Evolutionary conservation across 2,113 vertebrate genomes (phyloP).

Genomic region (Phainopepla nitens): DNA sequence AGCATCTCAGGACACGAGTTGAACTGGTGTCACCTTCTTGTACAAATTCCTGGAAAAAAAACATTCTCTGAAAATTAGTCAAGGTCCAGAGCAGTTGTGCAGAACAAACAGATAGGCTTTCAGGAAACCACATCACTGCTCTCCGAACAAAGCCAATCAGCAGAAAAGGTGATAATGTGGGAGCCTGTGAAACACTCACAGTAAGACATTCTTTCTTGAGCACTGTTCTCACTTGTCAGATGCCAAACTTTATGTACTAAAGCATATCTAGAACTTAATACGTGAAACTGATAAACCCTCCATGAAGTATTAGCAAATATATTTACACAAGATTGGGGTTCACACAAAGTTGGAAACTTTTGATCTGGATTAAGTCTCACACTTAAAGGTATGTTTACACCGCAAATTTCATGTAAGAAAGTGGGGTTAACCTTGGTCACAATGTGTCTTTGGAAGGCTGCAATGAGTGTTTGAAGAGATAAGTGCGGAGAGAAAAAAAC

Average conservation of each 20-base stretch:
- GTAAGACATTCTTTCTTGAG: conserved; percentile 31
- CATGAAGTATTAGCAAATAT: conserved; percentile 15
- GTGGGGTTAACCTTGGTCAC: neutral
- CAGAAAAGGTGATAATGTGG: conserved; percentile 8
- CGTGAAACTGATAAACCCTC: neutral
- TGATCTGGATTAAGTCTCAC: neutral
- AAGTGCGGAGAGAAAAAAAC: neutral
- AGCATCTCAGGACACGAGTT: conserved; percentile 6
- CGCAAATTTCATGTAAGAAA: neutral
- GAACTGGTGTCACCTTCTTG: conserved; percentile 31
- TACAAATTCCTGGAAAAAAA: conserved; percentile 31
- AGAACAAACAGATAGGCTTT: conserved; percentile 36
- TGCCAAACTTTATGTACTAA: neutral
- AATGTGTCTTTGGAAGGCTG: neutral
- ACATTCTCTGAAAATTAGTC: conserved; percentile 39
- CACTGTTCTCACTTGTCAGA: neutral
- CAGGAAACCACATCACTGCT: conserved; percentile 19
- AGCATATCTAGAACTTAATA: conserved; percentile 1
- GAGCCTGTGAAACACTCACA: conserved; percentile 23
- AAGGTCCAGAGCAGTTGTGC: conserved; percentile 2
- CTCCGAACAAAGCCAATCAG: neutral
- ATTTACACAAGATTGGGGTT: conserved; percentile 27
- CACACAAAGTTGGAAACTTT: neutral
- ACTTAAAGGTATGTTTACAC: conserved; percentile 19
- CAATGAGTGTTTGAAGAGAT: neutral